These are phyloP conservation scores for Ischnura elegans DNA, from an alignment of 2,888 invertebrate genomes.

Conservation along the genomic window DNA sequence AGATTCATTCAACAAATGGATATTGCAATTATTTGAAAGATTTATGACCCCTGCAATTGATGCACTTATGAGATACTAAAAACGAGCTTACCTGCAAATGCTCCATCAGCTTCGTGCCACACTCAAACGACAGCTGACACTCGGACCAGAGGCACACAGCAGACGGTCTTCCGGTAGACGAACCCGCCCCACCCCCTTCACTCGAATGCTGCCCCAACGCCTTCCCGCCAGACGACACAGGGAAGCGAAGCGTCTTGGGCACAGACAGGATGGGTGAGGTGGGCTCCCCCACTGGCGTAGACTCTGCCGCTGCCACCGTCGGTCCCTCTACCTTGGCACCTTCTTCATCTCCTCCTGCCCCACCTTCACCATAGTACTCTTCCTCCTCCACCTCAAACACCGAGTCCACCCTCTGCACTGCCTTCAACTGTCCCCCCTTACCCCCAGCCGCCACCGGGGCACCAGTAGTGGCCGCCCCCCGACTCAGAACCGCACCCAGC, in stretches of 20 bases:
- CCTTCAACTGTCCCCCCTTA: not conserved
- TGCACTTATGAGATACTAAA: too few species aligned
- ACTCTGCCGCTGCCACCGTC: slow-evolving; percentile 73
- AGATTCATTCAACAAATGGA: too few species aligned
- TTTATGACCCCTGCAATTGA: too few species aligned
- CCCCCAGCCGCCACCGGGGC: slow-evolving; percentile 63
- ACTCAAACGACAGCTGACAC: slow-evolving; percentile 88
- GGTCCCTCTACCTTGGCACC: slow-evolving; percentile 76
- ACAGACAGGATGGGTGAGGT: slow-evolving; percentile 87
- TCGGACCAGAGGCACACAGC: slow-evolving; percentile 90
- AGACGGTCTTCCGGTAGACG: slow-evolving; percentile 75
- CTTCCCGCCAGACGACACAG: slow-evolving; percentile 78
- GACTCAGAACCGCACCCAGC: slow-evolving; percentile 3
- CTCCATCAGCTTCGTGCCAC: slow-evolving; percentile 89
- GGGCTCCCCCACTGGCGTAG: slow-evolving; percentile 75
- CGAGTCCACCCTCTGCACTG: not conserved
- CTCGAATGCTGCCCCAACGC: slow-evolving; percentile 73
- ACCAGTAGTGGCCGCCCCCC: not conserved
- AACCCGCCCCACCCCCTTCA: slow-evolving; percentile 72
- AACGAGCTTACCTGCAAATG: slow-evolving; percentile 87
- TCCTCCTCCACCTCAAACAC: slow-evolving; percentile 32
- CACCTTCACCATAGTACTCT: slow-evolving; percentile 35
- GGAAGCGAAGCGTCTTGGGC: slow-evolving; percentile 90
- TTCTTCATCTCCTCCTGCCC: slow-evolving; percentile 72
- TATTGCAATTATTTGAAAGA: too few species aligned